Evolutionary conservation across 1,140 invertebrate species (phyloP).

Genomic region (Portunus trituberculatus): DNA sequence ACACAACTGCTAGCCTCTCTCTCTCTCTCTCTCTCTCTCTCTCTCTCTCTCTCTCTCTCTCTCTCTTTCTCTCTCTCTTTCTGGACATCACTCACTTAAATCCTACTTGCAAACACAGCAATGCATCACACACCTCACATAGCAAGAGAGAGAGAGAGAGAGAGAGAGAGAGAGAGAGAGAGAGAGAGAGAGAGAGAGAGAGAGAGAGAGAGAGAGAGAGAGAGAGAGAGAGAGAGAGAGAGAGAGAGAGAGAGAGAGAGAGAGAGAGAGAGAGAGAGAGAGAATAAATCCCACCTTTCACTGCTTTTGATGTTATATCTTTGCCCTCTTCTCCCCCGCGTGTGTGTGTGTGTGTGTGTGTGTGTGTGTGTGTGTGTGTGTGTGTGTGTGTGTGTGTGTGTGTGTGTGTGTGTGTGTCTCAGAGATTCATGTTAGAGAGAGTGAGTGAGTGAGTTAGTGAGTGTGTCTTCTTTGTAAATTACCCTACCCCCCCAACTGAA

Average conservation of each 20-base stretch:
- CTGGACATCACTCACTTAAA: background rate
- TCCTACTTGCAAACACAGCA: background rate
- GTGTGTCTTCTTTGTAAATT: too few relatives aligned
- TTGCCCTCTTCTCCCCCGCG: too few relatives aligned
- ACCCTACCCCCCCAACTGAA: too few relatives aligned
- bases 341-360: too few relatives aligned
- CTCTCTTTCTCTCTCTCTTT: conserved; percentile 12
- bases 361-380: too few relatives aligned
- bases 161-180: background rate
- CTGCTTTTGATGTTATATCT: too few relatives aligned
- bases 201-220: background rate
- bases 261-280: background rate
- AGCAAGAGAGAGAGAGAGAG: background rate
- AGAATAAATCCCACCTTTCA: too few relatives aligned
- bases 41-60: conserved; percentile 29
- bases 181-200: background rate
- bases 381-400: too few relatives aligned
- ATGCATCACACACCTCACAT: background rate
- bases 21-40: conserved; percentile 29
- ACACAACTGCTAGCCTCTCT: background rate
- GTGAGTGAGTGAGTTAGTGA: too few relatives aligned
- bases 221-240: background rate
- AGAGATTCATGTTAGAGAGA: too few relatives aligned
- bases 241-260: background rate
- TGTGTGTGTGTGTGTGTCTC: too few relatives aligned